phyloP scores from a whole-genome alignment of 2,888 invertebrate genomes.

The Dynastes maya region DNA sequence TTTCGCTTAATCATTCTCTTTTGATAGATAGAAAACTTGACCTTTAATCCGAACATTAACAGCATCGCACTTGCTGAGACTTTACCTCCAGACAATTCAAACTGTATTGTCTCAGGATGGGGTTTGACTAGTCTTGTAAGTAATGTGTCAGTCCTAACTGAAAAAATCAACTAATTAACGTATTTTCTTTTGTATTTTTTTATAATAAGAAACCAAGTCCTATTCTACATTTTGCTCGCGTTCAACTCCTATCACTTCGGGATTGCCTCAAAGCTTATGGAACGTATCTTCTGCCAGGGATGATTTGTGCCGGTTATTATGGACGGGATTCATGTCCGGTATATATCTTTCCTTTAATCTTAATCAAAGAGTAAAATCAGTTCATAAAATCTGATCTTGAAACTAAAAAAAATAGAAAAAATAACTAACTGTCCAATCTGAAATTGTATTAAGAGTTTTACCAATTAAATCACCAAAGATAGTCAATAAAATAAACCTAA shows the following conservation, averaged over 20 bases:
- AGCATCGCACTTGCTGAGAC: slow-evolving; percentile 13
- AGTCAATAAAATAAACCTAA: no score
- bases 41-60: slow-evolving; percentile 25
- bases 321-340: slow-evolving; percentile 54
- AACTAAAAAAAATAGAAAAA: no score
- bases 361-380: neutral
- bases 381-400: no score
- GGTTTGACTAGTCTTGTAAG: slow-evolving; percentile 40
- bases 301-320: slow-evolving; percentile 53
- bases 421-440: no score
- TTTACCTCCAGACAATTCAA: slow-evolving; percentile 22
- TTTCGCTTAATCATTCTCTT: neutral
- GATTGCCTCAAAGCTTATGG: slow-evolving; percentile 41
- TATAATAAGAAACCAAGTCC: slow-evolving; percentile 26
- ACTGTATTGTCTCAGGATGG: slow-evolving; percentile 52
- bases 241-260: slow-evolving; percentile 16
- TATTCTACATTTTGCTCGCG: slow-evolving; percentile 17
- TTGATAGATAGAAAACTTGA: slow-evolving; percentile 4
- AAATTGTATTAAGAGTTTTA: no score
- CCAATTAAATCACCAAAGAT: no score
- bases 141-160: slow-evolving; percentile 9
- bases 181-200: neutral
- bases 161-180: neutral
- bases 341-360: neutral
- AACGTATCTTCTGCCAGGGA: slow-evolving; percentile 40